phyloP scores from a whole-genome alignment of 2,797 vertebrate genomes.

The Nyctibius grandis region DNA sequence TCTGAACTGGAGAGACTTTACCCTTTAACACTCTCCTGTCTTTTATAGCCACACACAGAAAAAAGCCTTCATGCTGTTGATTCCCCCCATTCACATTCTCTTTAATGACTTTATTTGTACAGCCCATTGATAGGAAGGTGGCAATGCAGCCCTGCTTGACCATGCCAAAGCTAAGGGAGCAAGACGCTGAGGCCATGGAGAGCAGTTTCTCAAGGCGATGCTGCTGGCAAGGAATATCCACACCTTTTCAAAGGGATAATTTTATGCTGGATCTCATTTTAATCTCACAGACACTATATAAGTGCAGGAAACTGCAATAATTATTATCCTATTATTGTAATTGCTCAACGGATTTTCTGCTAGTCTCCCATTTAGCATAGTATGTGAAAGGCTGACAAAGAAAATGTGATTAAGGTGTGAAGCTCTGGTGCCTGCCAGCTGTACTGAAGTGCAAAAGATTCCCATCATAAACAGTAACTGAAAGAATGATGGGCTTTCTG shows the following conservation, averaged over 20 bases:
- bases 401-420: conserved; percentile 40
- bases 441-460: conserved; percentile 16
- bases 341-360: conserved; percentile 44
- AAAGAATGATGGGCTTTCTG: conserved; percentile 13
- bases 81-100: neutral
- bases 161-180: neutral
- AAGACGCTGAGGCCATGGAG: neutral
- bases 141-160: neutral
- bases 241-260: neutral
- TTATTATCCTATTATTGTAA: conserved; percentile 41
- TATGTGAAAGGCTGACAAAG: conserved; percentile 27
- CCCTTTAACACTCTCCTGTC: neutral
- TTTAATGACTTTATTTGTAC: neutral
- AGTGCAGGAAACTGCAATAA: conserved; percentile 18
- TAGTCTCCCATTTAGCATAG: conserved; percentile 8
- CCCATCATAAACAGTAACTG: conserved; percentile 17
- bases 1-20: neutral
- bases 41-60: neutral
- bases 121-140: neutral
- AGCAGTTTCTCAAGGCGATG: neutral
- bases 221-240: neutral
- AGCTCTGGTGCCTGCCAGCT: neutral
- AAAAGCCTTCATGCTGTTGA: neutral
- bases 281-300: neutral
- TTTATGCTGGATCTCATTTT: neutral